A percentile compares a stretch with the other conserved stretches of the same genome.
phyloP scores from a whole-genome alignment of 2,888 invertebrate species.

The Thysanoteuthis rhombus region DNA sequence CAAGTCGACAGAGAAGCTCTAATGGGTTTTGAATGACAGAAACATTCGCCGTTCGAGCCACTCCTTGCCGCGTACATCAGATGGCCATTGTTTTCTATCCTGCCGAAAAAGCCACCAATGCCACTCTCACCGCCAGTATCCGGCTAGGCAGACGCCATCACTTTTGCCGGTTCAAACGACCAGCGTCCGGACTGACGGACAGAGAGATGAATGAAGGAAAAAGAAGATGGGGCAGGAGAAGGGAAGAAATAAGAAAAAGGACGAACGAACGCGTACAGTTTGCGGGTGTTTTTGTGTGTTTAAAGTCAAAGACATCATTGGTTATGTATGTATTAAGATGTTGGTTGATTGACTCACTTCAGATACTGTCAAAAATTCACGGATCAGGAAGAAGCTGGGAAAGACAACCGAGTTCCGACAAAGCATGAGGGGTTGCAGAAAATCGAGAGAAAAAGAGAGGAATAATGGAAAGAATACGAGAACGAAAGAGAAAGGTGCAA shows the following conservation, averaged over 20 bases:
- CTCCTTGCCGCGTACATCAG: not conserved
- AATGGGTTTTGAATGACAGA: constrained; percentile 12
- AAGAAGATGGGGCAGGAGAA: not conserved
- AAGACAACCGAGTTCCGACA: not conserved
- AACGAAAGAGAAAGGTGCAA: too few species aligned
- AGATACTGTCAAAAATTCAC: not conserved
- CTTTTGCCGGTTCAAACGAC: not conserved
- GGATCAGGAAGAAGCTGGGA: not conserved
- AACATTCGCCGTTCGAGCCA: not conserved
- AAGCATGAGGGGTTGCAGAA: not conserved
- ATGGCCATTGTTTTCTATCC: not conserved
- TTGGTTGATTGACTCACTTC: not conserved
- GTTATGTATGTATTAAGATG: not conserved
- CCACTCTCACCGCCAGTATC: not conserved
- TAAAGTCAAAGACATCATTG: not conserved
- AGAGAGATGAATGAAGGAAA: not conserved
- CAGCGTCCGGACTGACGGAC: not conserved
- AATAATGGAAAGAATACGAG: too few species aligned
- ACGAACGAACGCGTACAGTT: not conserved
- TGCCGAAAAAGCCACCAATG: not conserved
- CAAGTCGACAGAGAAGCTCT: constrained; percentile 12
- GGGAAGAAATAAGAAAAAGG: not conserved
- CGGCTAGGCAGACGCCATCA: constrained; percentile 12
- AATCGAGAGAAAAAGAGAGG: not conserved
- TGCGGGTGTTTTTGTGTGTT: not conserved